Percentiles rank a stretch among this genome's conserved stretches.
These are phyloP conservation scores for Crossocerus cetratus DNA, from an alignment of 2,888 invertebrate genomes.

Conservation along the genomic window DNA sequence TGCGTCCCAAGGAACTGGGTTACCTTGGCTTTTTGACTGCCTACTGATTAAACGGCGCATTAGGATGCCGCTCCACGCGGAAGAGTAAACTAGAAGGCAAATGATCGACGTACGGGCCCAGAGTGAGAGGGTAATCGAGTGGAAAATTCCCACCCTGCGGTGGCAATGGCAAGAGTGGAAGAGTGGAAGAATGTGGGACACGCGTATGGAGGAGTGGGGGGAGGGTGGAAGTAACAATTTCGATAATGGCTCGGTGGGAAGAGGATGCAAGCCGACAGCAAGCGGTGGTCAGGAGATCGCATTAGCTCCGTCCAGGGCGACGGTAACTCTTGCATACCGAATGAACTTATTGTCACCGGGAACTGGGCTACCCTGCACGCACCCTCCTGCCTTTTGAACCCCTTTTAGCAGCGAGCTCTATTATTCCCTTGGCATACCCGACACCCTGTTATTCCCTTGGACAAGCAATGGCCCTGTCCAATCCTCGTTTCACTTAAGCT, in stretches of 20 bases:
- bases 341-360: constrained; percentile 48
- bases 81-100: too few relatives aligned
- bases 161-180: background rate
- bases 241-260: constrained; percentile 8
- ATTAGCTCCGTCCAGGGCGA: constrained; percentile 36
- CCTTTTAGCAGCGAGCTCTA: too few relatives aligned
- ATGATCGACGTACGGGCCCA: too few relatives aligned
- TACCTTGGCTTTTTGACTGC: too few relatives aligned
- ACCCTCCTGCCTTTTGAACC: too few relatives aligned
- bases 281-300: constrained; percentile 35
- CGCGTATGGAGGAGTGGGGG: background rate
- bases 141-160: background rate
- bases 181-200: background rate
- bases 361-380: background rate
- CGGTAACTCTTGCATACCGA: constrained; percentile 51
- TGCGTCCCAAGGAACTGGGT: background rate
- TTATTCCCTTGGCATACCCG: too few relatives aligned
- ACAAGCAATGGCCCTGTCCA: too few relatives aligned
- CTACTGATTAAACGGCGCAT: too few relatives aligned
- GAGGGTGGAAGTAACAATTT: background rate
- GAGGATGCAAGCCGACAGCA: constrained; percentile 8
- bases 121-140: too few relatives aligned
- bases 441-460: too few relatives aligned
- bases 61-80: too few relatives aligned
- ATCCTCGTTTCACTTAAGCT: too few relatives aligned